A percentile compares a stretch with the other conserved stretches of the same genome.
Evolutionary conservation across 2,888 invertebrate genomes (phyloP).

Genomic region (Eurytoma adleriae): DNA sequence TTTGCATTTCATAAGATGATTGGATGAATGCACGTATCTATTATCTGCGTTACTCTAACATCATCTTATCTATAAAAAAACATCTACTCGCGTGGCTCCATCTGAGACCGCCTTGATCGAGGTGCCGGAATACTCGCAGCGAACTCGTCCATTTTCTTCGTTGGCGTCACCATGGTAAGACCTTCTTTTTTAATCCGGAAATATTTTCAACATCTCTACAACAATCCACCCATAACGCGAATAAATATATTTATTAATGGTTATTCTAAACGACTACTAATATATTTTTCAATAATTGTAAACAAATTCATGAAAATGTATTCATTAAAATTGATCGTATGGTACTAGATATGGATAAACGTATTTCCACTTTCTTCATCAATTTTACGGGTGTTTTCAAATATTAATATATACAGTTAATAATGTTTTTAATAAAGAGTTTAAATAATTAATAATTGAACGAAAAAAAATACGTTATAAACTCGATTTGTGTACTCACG

Average conservation of each 20-base stretch:
- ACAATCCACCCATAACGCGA: background rate
- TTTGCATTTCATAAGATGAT: background rate
- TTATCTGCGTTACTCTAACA: background rate
- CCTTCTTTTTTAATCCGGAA: constrained; percentile 24
- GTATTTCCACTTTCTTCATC: no score
- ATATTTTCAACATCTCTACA: constrained; percentile 40
- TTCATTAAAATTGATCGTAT: background rate
- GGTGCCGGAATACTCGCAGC: background rate
- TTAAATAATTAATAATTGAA: no score
- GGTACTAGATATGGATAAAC: no score
- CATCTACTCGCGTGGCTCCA: background rate
- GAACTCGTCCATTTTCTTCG: constrained; percentile 54
- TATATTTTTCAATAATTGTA: constrained; percentile 43
- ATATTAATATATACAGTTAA: no score
- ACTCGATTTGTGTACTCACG: no score
- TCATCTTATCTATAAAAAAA: background rate
- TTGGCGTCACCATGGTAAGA: constrained; percentile 55
- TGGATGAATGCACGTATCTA: background rate
- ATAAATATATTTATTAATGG: background rate
- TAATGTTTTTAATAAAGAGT: no score
- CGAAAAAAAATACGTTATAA: no score
- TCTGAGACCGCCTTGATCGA: background rate
- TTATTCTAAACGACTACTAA: background rate
- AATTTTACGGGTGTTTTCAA: no score
- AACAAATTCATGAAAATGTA: constrained; percentile 7